Conservation (phyloP, 2,797 vertebrate species). For the Sebastes diploproa region DNA sequence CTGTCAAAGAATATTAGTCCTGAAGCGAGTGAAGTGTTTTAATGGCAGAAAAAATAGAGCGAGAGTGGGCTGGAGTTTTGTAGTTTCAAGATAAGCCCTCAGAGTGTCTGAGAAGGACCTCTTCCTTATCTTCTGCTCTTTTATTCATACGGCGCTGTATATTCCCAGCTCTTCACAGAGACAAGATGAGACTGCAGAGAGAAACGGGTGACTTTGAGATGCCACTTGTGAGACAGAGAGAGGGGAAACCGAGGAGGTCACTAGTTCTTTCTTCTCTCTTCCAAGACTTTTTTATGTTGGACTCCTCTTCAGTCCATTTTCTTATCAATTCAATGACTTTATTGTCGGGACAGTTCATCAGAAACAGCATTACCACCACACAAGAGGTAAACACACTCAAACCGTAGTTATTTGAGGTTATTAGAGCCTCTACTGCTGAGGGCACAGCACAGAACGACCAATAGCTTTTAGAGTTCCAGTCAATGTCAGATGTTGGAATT, state of each 20-base stretch:
- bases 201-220: slow-evolving; percentile 64
- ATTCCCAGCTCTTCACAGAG: slow-evolving; percentile 43
- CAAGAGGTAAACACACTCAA: not conserved
- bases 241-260: slow-evolving; percentile 38
- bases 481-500: not conserved
- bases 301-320: not conserved
- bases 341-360: not conserved
- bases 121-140: slow-evolving; percentile 60
- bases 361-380: not conserved
- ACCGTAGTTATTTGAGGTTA: not conserved
- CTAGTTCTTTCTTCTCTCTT: slow-evolving; percentile 10
- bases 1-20: slow-evolving; percentile 45
- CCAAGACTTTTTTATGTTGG: not conserved
- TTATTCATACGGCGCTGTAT: slow-evolving; percentile 59
- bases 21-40: slow-evolving; percentile 40
- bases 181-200: slow-evolving; percentile 58
- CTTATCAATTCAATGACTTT: slow-evolving; percentile 3
- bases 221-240: slow-evolving; percentile 42
- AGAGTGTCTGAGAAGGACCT: slow-evolving; percentile 46
- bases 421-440: not conserved
- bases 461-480: not conserved
- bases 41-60: slow-evolving; percentile 27
- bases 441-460: not conserved
- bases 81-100: slow-evolving; percentile 53
- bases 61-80: slow-evolving; percentile 44